Evolutionary conservation across 2,113 vertebrate species (phyloP).

Genomic region (Nothocercus julius): DNA sequence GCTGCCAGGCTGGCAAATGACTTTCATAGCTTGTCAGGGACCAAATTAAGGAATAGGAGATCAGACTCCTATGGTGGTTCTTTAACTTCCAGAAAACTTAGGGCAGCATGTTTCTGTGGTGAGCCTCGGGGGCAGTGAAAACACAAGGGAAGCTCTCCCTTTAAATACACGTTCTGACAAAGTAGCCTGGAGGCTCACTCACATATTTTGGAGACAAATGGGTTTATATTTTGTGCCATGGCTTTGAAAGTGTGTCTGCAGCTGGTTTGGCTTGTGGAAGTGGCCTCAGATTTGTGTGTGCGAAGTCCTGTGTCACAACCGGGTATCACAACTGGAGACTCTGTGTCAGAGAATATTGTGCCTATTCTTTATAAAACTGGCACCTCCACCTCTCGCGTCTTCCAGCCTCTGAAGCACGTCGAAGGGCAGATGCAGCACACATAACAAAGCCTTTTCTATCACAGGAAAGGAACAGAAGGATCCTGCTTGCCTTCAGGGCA

Average conservation of each 20-base stretch:
- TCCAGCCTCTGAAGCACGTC: neutral
- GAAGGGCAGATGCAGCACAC: neutral
- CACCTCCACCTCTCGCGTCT: neutral
- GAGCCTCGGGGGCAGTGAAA: neutral
- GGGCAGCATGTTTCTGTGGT: neutral
- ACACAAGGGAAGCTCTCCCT: neutral
- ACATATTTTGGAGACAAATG: neutral
- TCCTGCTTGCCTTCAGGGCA: neutral
- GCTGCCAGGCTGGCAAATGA: neutral
- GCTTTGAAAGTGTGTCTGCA: constrained; percentile 20
- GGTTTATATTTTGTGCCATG: neutral
- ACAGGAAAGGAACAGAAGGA: neutral
- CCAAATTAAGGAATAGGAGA: neutral
- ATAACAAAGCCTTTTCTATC: neutral
- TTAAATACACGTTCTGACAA: neutral
- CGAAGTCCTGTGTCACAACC: constrained; percentile 12
- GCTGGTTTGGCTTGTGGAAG: neutral
- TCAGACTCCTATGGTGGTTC: neutral
- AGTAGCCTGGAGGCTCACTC: neutral
- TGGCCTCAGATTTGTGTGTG: neutral
- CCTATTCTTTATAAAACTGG: constrained; percentile 16
- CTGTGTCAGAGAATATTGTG: constrained; percentile 6
- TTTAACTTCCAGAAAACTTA: constrained; percentile 2
- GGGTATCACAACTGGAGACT: constrained; percentile 31
- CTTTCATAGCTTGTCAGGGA: neutral